Evolutionary conservation across 2,888 invertebrate genomes (phyloP), one percentile per base, ranked within the genome.

Genomic region (Drosophila fulvimacula): DNA sequence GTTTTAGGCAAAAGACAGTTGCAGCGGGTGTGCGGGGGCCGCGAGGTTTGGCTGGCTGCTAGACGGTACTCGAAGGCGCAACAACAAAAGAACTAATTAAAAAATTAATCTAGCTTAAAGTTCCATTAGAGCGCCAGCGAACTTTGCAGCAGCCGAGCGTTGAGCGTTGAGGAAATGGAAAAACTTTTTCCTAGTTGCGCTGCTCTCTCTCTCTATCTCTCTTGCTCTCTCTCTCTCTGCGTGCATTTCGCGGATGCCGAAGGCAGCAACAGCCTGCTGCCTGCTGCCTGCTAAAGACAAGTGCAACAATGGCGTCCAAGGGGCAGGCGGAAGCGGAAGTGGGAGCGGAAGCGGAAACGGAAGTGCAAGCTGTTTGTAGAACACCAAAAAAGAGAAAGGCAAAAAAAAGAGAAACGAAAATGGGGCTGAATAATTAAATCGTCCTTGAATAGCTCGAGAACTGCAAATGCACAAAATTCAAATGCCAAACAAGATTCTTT

Each of bases 21-120:
- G 52, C n/a, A 21, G 21, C 17, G 24, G 27, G 32, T 13, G 19
- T 5, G 21, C 19, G 5, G 5, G 11, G 7, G 24, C n/a, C n/a
- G 36, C 30, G 24, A 32, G 36, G 15, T 5, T 11, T 19, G 56
- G 52, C 49, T 63, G 64, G 70, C 59, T 70, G 67, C 42, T 62
- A 63, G 71, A 71, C 78, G 69, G 75, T 81, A 87, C 83, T 83
- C 75, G 75, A 89, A 75, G 84, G 88, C 73, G 72, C 79, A 89
- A 78, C 81, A 84, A 90, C 86, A 90, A 90, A 88, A 82, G 80
- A 90, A 87, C 86, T 90, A 90, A 90, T 90, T 90, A 90, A 86
- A 90, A 91, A 90, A 89, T 90, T 91, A 91, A 90, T 90, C 88
- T 87, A 85, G 81, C 85, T 77, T 87, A 85, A 84, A 90, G 80